phyloP scores from a whole-genome alignment of 2,113 vertebrate genomes.

The Cisticola juncidis region DNA sequence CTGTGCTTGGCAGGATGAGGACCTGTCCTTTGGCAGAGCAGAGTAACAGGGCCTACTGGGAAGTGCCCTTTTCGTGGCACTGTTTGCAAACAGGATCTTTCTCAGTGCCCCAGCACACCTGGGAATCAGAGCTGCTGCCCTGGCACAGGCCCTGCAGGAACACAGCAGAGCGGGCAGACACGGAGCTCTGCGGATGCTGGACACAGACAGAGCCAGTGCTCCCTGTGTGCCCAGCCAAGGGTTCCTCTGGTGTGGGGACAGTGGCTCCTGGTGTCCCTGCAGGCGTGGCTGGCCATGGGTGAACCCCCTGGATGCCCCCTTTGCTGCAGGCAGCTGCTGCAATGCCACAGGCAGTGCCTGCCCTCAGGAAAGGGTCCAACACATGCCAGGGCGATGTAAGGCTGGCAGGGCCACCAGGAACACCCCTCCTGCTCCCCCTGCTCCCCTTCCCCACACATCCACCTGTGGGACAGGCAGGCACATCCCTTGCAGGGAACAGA shows the following conservation, averaged over 20 bases:
- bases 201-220: not conserved
- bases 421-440: not conserved
- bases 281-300: not conserved
- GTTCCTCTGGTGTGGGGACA: not conserved
- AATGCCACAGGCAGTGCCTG: not conserved
- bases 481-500: not conserved
- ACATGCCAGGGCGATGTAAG: too few relatives aligned
- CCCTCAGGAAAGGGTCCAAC: not conserved
- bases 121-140: not conserved
- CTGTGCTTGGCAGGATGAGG: not conserved
- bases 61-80: not conserved
- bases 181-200: fast-evolving
- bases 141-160: not conserved
- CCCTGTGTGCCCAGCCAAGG: not conserved
- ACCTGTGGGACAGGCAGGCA: conserved; percentile 19
- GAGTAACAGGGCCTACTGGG: not conserved
- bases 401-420: not conserved
- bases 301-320: not conserved
- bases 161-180: fast-evolving
- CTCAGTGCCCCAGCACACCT: not conserved
- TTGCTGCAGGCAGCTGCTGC: not conserved
- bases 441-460: not conserved
- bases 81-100: not conserved
- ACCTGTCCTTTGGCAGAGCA: not conserved
- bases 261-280: not conserved